phyloP scores from a whole-genome alignment of 1,140 invertebrate species.

The Drosophila melanogaster region Release_6_plus_ISO1_MT NT_033777.3:18089501-18090000 shows the following conservation, averaged over 20 bases:
- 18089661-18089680: background rate
- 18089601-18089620: slow-evolving; percentile 80
- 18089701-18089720: slow-evolving; percentile 16
- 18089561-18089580: slow-evolving; percentile 77
- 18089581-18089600: slow-evolving; percentile 19
- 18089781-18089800: slow-evolving; percentile 62
- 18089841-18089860: slow-evolving; percentile 22
- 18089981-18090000: background rate
- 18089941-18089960: slow-evolving; percentile 38
- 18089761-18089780: slow-evolving; percentile 40
- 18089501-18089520: slow-evolving; percentile 26
- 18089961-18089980: background rate
- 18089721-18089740: slow-evolving; percentile 35
- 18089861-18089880: background rate
- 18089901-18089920: too few relatives aligned
- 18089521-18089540: slow-evolving; percentile 7
- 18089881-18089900: background rate
- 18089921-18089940: slow-evolving; percentile 33
- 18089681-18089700: slow-evolving; percentile 4
- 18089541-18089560: slow-evolving; percentile 73
- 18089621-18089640: slow-evolving; percentile 58
- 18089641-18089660: background rate
- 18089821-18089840: slow-evolving; percentile 20
- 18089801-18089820: slow-evolving; percentile 47
- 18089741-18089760: slow-evolving; percentile 32